Base-by-base conservation (phyloP, 2,113 vertebrate species). In the Dendrocopos noguchii region DNA sequence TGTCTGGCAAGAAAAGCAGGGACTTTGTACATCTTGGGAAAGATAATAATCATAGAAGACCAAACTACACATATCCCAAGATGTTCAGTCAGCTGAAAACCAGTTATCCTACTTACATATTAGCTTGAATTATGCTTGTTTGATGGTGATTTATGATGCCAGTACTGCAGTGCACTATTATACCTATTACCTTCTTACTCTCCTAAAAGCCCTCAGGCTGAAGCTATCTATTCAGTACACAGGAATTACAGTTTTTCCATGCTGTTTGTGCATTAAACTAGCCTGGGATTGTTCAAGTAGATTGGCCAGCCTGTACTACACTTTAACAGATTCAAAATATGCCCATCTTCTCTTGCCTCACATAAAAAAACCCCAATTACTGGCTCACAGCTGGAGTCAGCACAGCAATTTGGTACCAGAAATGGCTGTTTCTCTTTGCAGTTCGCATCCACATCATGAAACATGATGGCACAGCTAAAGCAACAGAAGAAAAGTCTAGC, bases 261-360 rank as follows among this genome's bases (percentile, higher is more conserved):
- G 9, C 5, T 83, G 24, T 71, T 77, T 88, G 7, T 76, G n/a
- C 13, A 1, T 94, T 70, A 83, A 79, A 80, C 24, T 61, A 76
- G 29, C 34, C 84, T 94, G 82, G 94, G 91, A 84, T 64, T 91
- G 52, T 94, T 92, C 84, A 91, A 88, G 50, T 39, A 93, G 84
- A 75, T 67, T 76, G 80, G 76, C 59, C 73, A 83, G 80, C 86
- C 82, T 84, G 42, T 44, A 74, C 50, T 82, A 82, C 55, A 44
- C 25, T 95, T 93, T 44, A 91, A 80, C 44, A 95, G 83, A 77
- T 80, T 91, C 42, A 88, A 89, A 96, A 63, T 29, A 57, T 60
- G 80, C 70, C 52, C 46, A 28, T 91, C 67, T 89, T 76, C 55
- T 77, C 89, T 87, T 91, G 87, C 66, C 61, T 94, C 50, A 50